Evolutionary conservation across 2,888 invertebrate genomes (phyloP), one percentile per base, ranked within the genome.

Genomic region (Tillus elongatus): DNA sequence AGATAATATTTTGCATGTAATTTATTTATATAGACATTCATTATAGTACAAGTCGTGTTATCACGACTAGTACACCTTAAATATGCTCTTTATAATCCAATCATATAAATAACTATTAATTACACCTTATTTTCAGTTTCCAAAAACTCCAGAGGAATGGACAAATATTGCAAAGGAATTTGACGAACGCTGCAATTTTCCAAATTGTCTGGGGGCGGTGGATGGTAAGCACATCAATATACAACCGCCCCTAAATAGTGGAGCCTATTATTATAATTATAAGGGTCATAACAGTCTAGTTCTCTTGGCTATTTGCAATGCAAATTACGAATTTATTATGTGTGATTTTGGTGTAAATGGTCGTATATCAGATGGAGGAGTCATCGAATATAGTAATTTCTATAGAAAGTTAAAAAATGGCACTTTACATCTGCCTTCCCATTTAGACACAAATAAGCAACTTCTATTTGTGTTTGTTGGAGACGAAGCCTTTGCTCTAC

Each of bases 151-250:
- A 29, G 29, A 29, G 8, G 29, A 29, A 11, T 29, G 29, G 29
- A 9, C 6, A 11, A 8, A 4, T 9, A 29, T 10, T 29, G 29
- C 29, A 9, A 10, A 8, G 11, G 9, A 29, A 29, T 36, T 29
- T 10, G 11, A 10, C 8, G 11, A 29, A 10, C 8, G 11, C 8
- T 29, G 29, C 29, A 45, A 46, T 26, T 45, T 45, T 35, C 43
- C 44, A 13, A 31, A 44, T 33, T 42, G 41, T 27, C 28, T 44
- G 8, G 43, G 46, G 13, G 35, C 36, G 13, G 10, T 47, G 19
- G 44, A 47, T 36, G 42, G 46, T 13, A 47, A 47, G 33, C 46
- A 47, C 40, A 36, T 46, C 15, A 24, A 24, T n/a, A 47, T 47
- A 35, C 14, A 35, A 11, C 19, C 28, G 29, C 46, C 46, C 32